These are phyloP conservation scores for Gymnogyps californianus DNA, from an alignment of 2,113 vertebrate genomes.

Conservation along the genomic window DNA sequence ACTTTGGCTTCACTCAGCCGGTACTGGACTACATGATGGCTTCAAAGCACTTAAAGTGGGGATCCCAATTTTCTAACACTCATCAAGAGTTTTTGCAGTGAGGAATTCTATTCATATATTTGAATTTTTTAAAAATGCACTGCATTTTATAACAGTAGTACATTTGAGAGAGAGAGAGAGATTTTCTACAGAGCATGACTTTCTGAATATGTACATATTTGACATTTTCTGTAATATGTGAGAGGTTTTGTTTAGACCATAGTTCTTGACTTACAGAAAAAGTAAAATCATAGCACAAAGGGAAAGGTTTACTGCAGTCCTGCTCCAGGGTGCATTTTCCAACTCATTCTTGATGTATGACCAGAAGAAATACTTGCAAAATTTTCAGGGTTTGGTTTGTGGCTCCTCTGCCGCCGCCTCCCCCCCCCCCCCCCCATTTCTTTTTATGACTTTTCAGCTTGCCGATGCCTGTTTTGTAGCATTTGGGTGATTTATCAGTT, in stretches of 20 bases:
- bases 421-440: accelerated
- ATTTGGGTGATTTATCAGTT: background rate
- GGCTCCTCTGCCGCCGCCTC: too few species aligned
- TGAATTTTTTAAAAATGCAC: background rate
- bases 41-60: background rate
- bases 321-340: background rate
- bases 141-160: background rate
- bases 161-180: too few species aligned
- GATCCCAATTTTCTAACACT: background rate
- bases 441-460: background rate
- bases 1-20: background rate
- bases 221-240: background rate
- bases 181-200: background rate
- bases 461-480: background rate
- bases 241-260: background rate
- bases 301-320: background rate
- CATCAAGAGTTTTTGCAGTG: background rate
- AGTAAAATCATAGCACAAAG: background rate
- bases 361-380: background rate
- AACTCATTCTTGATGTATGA: background rate
- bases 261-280: background rate
- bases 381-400: background rate
- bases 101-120: background rate
- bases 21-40: background rate
- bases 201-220: background rate